Evolutionary conservation across 2,888 invertebrate species (phyloP).

Genomic region (Zygogramma bicolorata): DNA sequence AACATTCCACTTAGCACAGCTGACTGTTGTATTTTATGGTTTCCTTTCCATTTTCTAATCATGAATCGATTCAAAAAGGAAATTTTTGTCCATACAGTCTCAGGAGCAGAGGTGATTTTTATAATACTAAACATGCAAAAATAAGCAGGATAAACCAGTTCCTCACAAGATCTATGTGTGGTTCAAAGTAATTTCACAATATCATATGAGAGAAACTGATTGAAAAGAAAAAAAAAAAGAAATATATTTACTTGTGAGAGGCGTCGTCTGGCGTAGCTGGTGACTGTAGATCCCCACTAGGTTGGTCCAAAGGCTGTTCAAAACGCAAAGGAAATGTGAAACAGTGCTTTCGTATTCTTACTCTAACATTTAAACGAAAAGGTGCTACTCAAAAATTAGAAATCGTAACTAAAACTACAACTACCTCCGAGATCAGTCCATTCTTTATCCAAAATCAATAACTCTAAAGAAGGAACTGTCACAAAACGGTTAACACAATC

Average conservation of each 20-base stretch:
- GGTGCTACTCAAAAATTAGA: slow-evolving; percentile 57
- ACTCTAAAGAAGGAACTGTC: slow-evolving; percentile 26
- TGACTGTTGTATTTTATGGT: too few species aligned
- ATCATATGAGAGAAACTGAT: slow-evolving; percentile 7
- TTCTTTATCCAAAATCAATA: slow-evolving; percentile 37
- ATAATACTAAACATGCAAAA: slow-evolving; percentile 26
- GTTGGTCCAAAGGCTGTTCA: slow-evolving; percentile 79
- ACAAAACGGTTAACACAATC: slow-evolving; percentile 7
- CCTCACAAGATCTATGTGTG: too few species aligned
- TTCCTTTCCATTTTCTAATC: too few species aligned
- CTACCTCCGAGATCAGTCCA: slow-evolving; percentile 38
- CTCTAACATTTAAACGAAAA: slow-evolving; percentile 39
- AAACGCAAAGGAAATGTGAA: slow-evolving; percentile 71
- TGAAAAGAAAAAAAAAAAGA: slow-evolving; percentile 61
- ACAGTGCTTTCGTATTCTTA: slow-evolving; percentile 59
- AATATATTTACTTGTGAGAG: slow-evolving; percentile 74
- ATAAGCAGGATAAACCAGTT: slow-evolving; percentile 22
- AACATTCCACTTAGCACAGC: too few species aligned
- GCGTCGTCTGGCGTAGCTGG: slow-evolving; percentile 70
- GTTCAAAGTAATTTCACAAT: background rate
- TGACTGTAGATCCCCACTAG: slow-evolving; percentile 70
- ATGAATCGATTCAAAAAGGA: too few species aligned
- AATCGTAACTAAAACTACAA: slow-evolving; percentile 46
- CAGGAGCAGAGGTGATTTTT: too few species aligned
- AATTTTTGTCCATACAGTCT: too few species aligned